Conservation (phyloP, 2,888 invertebrate species). For the Eubasilissa splendida region DNA sequence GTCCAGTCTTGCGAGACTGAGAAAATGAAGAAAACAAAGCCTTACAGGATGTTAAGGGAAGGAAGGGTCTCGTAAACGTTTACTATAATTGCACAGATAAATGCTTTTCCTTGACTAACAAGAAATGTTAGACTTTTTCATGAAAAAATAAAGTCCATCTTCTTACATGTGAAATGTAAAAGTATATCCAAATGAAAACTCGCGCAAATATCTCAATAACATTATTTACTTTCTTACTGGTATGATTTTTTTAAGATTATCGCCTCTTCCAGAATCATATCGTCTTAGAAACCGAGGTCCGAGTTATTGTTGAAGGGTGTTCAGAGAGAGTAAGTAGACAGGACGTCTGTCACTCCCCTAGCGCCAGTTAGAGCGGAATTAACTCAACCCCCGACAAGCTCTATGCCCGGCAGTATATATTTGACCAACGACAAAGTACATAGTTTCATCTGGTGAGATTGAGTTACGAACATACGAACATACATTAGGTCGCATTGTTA, state of each 20-base stretch:
- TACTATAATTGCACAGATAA: too few relatives aligned
- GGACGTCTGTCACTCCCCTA: conserved; percentile 28
- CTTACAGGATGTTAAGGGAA: background rate
- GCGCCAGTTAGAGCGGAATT: conserved; percentile 22
- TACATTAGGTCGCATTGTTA: background rate
- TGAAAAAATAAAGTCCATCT: too few relatives aligned
- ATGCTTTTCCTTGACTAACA: too few relatives aligned
- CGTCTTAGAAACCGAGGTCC: too few relatives aligned
- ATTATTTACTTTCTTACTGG: too few relatives aligned
- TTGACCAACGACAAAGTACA: background rate
- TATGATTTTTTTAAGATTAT: too few relatives aligned
- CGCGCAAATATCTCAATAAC: too few relatives aligned
- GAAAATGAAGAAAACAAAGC: background rate
- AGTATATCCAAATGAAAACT: too few relatives aligned
- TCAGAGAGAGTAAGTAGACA: conserved; percentile 32
- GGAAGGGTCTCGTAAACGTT: too few relatives aligned
- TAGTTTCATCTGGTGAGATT: conserved; percentile 11
- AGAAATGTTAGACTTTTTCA: too few relatives aligned
- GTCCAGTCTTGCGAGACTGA: conserved; percentile 32
- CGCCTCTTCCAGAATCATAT: too few relatives aligned
- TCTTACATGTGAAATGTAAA: too few relatives aligned
- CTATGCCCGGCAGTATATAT: conserved; percentile 2
- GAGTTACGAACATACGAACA: background rate
- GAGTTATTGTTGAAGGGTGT: background rate
- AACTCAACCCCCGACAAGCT: conserved; percentile 21